Evolutionary conservation across 2,113 vertebrate species (phyloP).

Genomic region (Nesogale talazaci): DNA sequence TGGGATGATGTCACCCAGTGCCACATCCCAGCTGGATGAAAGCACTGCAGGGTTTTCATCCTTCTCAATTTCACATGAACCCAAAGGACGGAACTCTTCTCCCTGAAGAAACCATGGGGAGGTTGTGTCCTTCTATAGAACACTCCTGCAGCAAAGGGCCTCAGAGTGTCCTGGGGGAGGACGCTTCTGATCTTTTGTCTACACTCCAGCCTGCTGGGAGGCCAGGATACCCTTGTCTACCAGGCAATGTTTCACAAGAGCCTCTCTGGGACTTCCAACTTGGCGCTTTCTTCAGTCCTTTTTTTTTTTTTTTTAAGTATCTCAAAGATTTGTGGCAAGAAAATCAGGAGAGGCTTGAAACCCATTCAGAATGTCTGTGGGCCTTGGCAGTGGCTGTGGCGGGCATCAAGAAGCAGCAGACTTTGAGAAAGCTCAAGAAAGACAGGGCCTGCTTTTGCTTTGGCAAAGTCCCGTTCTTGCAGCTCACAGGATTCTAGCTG

Average conservation of each 20-base stretch:
- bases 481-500: slow-evolving; percentile 52
- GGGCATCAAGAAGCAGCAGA: neutral
- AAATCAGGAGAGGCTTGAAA: slow-evolving; percentile 28
- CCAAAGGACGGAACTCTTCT: slow-evolving; percentile 33
- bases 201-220: neutral
- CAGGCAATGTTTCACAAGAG: neutral
- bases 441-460: neutral
- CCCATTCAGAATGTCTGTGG: neutral
- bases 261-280: neutral
- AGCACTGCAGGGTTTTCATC: slow-evolving; percentile 4
- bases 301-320: slow-evolving; percentile 51
- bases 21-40: neutral
- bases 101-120: neutral
- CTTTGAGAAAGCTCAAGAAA: neutral
- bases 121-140: neutral
- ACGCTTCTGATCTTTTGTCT: neutral
- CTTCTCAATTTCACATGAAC: slow-evolving; percentile 3
- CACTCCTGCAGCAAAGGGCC: neutral
- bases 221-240: slow-evolving; percentile 9
- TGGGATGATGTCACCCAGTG: neutral
- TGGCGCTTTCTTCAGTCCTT: slow-evolving; percentile 10
- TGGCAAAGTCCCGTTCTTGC: neutral
- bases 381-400: neutral
- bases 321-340: neutral
- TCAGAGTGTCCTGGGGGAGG: neutral